A percentile compares a stretch with the other conserved stretches of the same genome.
phyloP scores from a whole-genome alignment of 2,113 vertebrate genomes.

The Laterallus jamaicensis region DNA sequence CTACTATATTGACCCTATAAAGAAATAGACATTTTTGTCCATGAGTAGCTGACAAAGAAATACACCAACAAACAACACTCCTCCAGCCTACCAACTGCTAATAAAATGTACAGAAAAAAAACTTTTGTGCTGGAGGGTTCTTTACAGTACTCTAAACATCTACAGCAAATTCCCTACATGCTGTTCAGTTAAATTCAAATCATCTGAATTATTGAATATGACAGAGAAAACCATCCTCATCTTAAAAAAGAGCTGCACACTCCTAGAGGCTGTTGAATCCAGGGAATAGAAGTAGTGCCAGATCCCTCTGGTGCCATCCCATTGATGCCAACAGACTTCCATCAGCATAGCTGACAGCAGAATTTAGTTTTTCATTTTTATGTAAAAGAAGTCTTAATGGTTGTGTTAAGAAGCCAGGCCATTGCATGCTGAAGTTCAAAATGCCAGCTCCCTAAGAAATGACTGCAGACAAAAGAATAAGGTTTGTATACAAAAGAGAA shows the following conservation, averaged over 20 bases:
- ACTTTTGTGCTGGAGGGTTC: constrained; percentile 19
- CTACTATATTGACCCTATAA: neutral
- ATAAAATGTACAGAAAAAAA: constrained; percentile 11
- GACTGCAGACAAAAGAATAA: neutral
- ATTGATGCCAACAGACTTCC: constrained; percentile 7
- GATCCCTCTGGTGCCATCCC: constrained; percentile 19
- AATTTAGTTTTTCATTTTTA: constrained; percentile 3
- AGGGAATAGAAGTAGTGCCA: constrained; percentile 23
- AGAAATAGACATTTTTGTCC: neutral
- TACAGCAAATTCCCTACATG: neutral
- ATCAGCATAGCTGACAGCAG: neutral
- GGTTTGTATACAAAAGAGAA: neutral
- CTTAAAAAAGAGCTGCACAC: neutral
- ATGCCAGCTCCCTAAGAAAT: neutral
- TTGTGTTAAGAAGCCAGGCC: neutral
- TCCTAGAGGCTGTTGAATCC: neutral
- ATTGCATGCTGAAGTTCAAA: neutral
- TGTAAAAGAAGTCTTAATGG: neutral
- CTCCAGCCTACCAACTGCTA: neutral
- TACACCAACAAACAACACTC: neutral
- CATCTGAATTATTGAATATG: constrained; percentile 40
- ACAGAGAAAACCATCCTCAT: constrained; percentile 34
- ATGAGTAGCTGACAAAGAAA: neutral
- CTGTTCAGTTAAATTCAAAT: constrained; percentile 37
- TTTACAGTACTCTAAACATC: constrained; percentile 9